Base-by-base conservation (phyloP, 2,888 invertebrate species). In the Eilema caniola region DNA sequence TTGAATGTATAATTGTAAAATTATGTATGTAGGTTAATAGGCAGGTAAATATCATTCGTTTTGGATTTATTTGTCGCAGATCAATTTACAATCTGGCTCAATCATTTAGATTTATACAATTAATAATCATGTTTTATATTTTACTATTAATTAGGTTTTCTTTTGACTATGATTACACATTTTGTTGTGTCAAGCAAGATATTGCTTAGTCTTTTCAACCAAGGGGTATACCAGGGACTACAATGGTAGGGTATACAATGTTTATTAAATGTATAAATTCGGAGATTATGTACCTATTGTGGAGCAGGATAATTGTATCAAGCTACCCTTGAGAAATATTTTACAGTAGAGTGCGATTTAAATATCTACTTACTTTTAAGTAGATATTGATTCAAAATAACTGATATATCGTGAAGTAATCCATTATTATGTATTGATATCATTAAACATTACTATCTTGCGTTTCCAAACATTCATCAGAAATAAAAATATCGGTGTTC, bases 391-490 rank as follows among this genome's bases (percentile, higher is more conserved):
- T 23, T 23, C n/a, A 14, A 57, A 7, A n/a, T 41, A 28, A 47
- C 11, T 14, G 12, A 0, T 4, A 62, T 57, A 5, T 62, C 31
- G 62, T 64, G 60, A 12, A 53, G 59, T 31, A 60, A 65, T 69
- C 20, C 16, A 33, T 31, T 53, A 53, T 33, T 59, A 53, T 62
- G 66, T 68, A 67, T 33, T 56, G 25, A 67, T 16, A 69, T 71
- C 31, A 41, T n/a, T 20, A 61, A 1, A 41, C 24, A 66, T 71
- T 63, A 69, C 33, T 33, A n/a, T 70, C 25, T 23, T 56, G 62
- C 1, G 41, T 77, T 80, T 68, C 70, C n/a, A 67, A 73, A 75
- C 62, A 67, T 24, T 12, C 47, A 72, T 74, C 64, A 70, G 64
- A 65, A 68, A 73, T 61, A 73, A 66, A 47, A 62, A 66, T 69